These are phyloP conservation scores for Nebria salina DNA, from an alignment of 2,888 invertebrate species.

Conservation along the genomic window DNA sequence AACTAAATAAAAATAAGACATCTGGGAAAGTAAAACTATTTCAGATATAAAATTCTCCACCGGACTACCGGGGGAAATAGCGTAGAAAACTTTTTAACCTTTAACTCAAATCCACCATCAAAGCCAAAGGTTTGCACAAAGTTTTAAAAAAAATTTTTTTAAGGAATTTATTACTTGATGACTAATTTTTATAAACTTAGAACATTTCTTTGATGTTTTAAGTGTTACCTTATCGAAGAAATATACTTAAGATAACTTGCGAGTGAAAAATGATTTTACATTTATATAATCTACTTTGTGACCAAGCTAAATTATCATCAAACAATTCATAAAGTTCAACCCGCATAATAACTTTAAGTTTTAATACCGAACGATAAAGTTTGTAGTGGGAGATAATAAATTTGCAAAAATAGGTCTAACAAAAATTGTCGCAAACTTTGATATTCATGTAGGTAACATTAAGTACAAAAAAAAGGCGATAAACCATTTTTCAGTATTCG, in stretches of 20 bases:
- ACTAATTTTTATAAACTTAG: not conserved
- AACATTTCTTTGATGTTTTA: too few species aligned
- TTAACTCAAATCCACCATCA: slow-evolving; percentile 2
- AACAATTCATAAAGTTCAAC: not conserved
- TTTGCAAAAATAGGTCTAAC: not conserved
- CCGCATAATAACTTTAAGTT: not conserved
- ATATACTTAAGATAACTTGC: too few species aligned
- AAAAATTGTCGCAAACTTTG: not conserved
- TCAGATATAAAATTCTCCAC: slow-evolving; percentile 13
- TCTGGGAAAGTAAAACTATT: slow-evolving; percentile 4
- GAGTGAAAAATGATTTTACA: too few species aligned
- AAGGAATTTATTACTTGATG: not conserved
- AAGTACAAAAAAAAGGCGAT: slow-evolving; percentile 11
- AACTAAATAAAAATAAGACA: not conserved
- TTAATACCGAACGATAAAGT: not conserved
- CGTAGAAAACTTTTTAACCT: slow-evolving; percentile 21
- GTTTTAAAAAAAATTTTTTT: not conserved
- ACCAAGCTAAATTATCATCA: not conserved
- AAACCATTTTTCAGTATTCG: slow-evolving; percentile 28
- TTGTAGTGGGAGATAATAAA: not conserved
- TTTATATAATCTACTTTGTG: not conserved
- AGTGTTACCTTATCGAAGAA: too few species aligned
- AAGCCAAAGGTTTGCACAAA: not conserved
- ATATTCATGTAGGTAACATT: slow-evolving; percentile 19
- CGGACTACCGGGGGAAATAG: not conserved